These are phyloP conservation scores for Dipodomys spectabilis DNA, from an alignment of 2,113 vertebrate species.

Conservation along the genomic window DNA sequence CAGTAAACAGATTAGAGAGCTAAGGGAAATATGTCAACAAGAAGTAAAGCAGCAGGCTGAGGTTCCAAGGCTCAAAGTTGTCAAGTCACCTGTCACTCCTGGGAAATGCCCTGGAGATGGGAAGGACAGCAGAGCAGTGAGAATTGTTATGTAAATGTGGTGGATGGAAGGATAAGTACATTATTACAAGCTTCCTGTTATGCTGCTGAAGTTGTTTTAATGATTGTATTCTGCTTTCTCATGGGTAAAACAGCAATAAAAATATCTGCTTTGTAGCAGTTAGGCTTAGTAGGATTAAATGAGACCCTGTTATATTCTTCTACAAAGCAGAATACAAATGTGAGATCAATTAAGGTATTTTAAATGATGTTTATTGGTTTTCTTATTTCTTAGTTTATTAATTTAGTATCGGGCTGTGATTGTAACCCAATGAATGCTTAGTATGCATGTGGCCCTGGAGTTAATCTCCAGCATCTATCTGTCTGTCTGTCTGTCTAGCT, in stretches of 20 bases:
- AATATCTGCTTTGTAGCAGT: not conserved
- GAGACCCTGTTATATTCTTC: not conserved
- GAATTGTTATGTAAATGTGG: constrained; percentile 34
- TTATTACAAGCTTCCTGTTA: not conserved
- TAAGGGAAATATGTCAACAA: not conserved
- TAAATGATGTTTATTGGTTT: not conserved
- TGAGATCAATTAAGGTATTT: not conserved
- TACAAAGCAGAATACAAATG: not conserved
- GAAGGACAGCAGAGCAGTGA: not conserved
- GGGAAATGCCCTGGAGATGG: not conserved
- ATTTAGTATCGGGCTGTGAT: not conserved
- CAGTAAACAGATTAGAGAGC: not conserved
- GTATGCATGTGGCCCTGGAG: not conserved
- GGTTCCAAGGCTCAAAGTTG: not conserved
- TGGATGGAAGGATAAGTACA: not conserved
- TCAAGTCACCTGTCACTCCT: not conserved
- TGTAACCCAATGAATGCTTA: no score
- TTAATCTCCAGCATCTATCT: not conserved
- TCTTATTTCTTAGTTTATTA: not conserved
- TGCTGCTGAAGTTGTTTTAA: not conserved
- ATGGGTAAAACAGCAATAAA: not conserved
- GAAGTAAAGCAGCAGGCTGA: not conserved
- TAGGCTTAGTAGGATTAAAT: not conserved
- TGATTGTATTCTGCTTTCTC: not conserved
- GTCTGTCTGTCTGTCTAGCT: no score